Base-by-base conservation (phyloP, 2,113 vertebrate genomes). In the Saguinus midas region DNA sequence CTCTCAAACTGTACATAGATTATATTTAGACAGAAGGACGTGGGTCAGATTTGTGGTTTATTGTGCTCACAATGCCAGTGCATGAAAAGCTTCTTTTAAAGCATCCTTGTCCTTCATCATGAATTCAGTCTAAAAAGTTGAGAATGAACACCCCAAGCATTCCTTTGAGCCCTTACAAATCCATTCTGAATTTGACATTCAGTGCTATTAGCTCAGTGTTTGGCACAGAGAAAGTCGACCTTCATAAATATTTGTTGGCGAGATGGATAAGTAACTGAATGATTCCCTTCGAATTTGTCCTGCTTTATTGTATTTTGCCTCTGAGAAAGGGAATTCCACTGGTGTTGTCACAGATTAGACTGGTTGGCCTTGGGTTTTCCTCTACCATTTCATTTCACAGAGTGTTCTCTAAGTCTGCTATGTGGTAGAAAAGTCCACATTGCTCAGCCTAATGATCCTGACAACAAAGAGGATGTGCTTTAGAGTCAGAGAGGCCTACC, bases 11-110 rank as follows among this genome's bases (percentile, higher is more conserved):
- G 79, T 50, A 11, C 23, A 21, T 7, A 84, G 83, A n/a, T 57
- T 98, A 90, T 78, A 90, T 96, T 84, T 87, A 94, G 92, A 92
- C 37, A 48, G 64, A 80, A 97, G 57, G 52, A 27, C 32, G 12
- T 5, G 9, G 89, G 75, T 90, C 66, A 87, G 66, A 73, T 82
- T 58, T 89, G 82, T 83, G 89, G 78, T 18, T 80, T 27, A 64
- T 91, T 0, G 0, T 27, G 21, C 35, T 91, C 35, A 18, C 48
- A 80, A 9, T 18, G 37, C 16, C 73, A 32, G 18, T 17, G 43
- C 7, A 90, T 91, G 61, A 83, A 84, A 70, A 50, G 6, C n/a
- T 66, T 90, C 61, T 76, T 87, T 64, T 52, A 80, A 93, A 90
- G 45, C 5, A 11, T 20, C 57, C 29, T 58, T 27, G 14, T 37